Percentiles rank a stretch among this genome's conserved stretches.
Evolutionary conservation across 2,888 invertebrate genomes (phyloP).

Genomic region (Rhogogaster chlorosoma): DNA sequence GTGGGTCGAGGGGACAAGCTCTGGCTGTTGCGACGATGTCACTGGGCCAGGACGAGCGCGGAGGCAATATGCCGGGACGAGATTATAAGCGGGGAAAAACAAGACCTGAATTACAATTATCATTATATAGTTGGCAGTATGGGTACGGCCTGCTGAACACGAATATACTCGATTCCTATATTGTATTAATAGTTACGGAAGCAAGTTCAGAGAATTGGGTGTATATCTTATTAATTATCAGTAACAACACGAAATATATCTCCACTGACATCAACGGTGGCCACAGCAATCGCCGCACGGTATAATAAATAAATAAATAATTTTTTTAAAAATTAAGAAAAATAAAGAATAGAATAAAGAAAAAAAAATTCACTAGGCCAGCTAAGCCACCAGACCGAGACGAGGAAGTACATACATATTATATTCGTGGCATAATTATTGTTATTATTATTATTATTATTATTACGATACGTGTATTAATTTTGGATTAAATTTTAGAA

Average conservation of each 20-base stretch:
- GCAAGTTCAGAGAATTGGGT: neutral
- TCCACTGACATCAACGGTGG: too few species aligned
- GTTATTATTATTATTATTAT: neutral
- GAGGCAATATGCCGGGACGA: neutral
- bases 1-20: slow-evolving; percentile 43
- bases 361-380: slow-evolving; percentile 58
- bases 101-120: neutral
- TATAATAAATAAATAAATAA: too few species aligned
- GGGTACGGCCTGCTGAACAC: too few species aligned
- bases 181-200: too few species aligned
- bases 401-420: too few species aligned
- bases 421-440: neutral
- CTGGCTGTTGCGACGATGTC: slow-evolving; percentile 55
- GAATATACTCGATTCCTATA: too few species aligned
- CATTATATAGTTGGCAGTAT: too few species aligned
- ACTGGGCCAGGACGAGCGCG: slow-evolving; percentile 59
- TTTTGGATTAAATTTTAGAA: neutral
- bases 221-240: neutral
- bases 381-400: slow-evolving; percentile 60
- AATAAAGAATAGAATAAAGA: neutral
- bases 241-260: too few species aligned
- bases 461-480: neutral
- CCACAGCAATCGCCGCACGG: too few species aligned
- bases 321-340: too few species aligned
- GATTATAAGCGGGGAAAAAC: neutral